A percentile compares a stretch with the other conserved stretches of the same genome.
Conservation (phyloP, 1,140 invertebrate species). For the Drosophila leontia region DNA sequence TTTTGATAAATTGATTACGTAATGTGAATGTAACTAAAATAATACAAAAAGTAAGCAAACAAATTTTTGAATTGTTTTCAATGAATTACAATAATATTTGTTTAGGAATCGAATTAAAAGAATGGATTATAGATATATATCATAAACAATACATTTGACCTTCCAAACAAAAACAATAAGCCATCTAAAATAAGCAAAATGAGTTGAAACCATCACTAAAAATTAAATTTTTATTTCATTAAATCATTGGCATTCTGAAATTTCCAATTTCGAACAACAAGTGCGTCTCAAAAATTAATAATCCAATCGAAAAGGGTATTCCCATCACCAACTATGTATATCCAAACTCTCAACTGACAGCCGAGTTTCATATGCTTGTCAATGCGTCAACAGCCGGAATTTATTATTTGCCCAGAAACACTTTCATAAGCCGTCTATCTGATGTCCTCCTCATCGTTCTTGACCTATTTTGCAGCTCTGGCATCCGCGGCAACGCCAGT, state of each 20-base stretch:
- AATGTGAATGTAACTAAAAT: background rate
- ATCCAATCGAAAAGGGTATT: background rate
- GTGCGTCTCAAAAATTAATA: too few species aligned
- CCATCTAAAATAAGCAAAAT: too few species aligned
- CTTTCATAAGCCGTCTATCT: conserved; percentile 23
- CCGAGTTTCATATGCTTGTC: conserved; percentile 15
- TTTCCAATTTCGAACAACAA: background rate
- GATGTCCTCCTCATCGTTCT: conserved; percentile 52
- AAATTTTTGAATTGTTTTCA: background rate
- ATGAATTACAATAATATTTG: background rate
- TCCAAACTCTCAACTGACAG: conserved; percentile 6
- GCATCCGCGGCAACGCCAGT: conserved; percentile 45
- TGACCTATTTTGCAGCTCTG: conserved; percentile 70
- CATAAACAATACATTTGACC: too few species aligned
- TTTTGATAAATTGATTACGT: background rate
- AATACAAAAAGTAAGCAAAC: background rate
- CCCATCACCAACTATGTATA: background rate
- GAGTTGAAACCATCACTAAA: background rate
- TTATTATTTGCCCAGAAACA: conserved; percentile 15
- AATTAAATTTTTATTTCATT: background rate
- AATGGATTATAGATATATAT: too few species aligned
- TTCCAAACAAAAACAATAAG: background rate
- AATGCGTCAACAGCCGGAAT: conserved; percentile 8
- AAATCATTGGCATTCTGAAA: background rate
- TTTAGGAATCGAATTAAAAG: background rate